Base-by-base conservation (phyloP, 2,888 invertebrate genomes). In the Diaphora mendica region DNA sequence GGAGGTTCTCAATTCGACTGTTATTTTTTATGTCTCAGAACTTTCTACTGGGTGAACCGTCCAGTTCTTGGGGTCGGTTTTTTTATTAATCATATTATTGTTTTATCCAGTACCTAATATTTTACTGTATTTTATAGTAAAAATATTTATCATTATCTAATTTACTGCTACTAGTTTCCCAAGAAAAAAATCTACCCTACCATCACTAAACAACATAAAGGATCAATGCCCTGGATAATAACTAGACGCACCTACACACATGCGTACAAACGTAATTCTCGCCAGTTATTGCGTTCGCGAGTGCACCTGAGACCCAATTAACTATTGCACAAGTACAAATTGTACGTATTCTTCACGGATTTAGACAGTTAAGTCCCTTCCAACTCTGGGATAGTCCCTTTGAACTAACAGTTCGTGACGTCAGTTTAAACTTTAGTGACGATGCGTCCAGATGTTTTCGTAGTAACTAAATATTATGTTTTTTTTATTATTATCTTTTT, bases 261-360 rank as follows among this genome's bases (percentile, higher is more conserved):
- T 79, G 80, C 78, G 79, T 77, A 73, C 72, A 72, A 70, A 80
- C 73, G 73, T 84, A 89, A 90, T 91, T 89, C 79, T 84, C 79
- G 85, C 79, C 81, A 82, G 86, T 86, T 88, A 87, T 89, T 90
- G 84, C 85, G 81, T 83, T 78, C 81, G 79, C 82, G 77, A 83
- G 82, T 86, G 85, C 94, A 94, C 93, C 94, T 94, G 94, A 88
- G 88, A 81, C 92, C 89, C 89, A 91, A 92, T 93, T 91, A 92
- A 90, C 85, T 88, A 83, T 81, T 79, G 81, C 83, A 83, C 80
- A 82, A 81, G 80, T 80, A 70, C 33, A 64, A 64, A 83, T 75
- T 76, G 70, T 62, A 64, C 59, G 20, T 68, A 68, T 82, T 78
- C 83, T 84, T 84, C 73, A 74, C 75, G 84, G 81, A 82, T 83